A percentile compares a stretch with the other conserved stretches of the same genome.
These are phyloP conservation scores for Hydrozoanthus tunicans DNA, from an alignment of 64 coral and sea anemone species.

Conservation along the genomic window DNA sequence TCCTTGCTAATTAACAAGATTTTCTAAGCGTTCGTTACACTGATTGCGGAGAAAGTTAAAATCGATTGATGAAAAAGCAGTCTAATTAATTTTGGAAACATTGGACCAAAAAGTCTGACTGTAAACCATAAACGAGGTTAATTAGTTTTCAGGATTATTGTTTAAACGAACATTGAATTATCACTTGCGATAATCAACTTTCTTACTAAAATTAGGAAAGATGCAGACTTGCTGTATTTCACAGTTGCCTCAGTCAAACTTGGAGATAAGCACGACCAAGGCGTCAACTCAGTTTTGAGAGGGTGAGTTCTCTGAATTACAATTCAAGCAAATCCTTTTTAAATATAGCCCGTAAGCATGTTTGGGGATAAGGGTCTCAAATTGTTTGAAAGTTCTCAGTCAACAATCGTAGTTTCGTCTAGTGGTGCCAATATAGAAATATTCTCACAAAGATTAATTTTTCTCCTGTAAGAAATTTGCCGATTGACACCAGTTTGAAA, in stretches of 20 bases:
- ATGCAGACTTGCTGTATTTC: neutral
- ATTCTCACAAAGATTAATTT: no score
- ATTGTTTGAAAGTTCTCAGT: no score
- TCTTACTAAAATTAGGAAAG: conserved; percentile 6
- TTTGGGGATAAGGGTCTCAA: neutral
- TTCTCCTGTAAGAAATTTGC: no score
- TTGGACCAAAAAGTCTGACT: neutral
- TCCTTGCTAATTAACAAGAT: neutral
- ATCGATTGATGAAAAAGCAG: neutral
- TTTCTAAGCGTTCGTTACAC: neutral
- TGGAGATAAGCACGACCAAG: neutral
- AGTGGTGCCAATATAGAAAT: no score
- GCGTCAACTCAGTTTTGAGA: neutral
- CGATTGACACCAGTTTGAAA: no score
- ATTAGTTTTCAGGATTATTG: conserved; percentile 31
- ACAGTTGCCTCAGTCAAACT: no score
- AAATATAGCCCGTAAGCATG: neutral
- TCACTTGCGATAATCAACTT: neutral
- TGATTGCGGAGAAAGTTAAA: neutral
- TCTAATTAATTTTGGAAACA: neutral
- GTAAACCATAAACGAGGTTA: neutral
- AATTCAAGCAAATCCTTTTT: neutral
- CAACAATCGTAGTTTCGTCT: neutral
- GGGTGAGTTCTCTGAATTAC: conserved; percentile 9
- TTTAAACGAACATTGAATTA: neutral